A percentile compares a stretch with the other conserved stretches of the same genome.
Evolutionary conservation across 2,113 vertebrate genomes (phyloP).

Genomic region (Pseudopipra pipra): DNA sequence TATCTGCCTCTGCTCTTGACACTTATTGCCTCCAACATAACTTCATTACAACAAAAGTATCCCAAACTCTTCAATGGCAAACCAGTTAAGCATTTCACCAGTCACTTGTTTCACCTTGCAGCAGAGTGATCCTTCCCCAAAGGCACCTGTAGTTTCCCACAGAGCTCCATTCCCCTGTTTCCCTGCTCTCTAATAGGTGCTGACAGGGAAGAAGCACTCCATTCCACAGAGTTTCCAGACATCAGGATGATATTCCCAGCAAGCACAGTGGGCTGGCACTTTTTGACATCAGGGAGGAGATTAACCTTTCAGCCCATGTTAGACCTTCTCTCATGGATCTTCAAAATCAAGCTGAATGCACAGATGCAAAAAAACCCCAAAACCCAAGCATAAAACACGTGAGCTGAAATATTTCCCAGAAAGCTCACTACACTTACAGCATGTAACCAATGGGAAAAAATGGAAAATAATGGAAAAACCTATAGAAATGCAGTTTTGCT

Average conservation of each 20-base stretch:
- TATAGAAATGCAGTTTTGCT: neutral
- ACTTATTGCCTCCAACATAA: neutral
- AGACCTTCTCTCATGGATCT: neutral
- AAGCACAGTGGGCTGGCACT: neutral
- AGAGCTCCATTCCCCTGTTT: neutral
- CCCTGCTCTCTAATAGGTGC: neutral
- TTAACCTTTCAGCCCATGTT: neutral
- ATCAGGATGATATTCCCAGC: neutral
- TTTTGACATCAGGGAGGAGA: neutral
- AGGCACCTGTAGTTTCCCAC: neutral
- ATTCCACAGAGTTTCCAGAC: neutral
- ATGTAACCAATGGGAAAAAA: neutral
- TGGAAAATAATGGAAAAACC: neutral
- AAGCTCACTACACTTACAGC: neutral
- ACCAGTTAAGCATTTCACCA: neutral
- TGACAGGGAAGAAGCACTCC: rapidly evolving
- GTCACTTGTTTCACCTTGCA: neutral
- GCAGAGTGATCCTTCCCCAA: neutral
- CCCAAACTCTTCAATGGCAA: neutral
- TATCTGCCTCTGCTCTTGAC: neutral
- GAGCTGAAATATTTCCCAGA: neutral
- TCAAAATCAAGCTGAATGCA: neutral
- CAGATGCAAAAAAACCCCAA: neutral
- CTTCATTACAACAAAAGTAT: neutral
- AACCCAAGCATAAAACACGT: neutral